phyloP scores from a whole-genome alignment of 2,797 vertebrate species.

The Sparus aurata region DNA sequence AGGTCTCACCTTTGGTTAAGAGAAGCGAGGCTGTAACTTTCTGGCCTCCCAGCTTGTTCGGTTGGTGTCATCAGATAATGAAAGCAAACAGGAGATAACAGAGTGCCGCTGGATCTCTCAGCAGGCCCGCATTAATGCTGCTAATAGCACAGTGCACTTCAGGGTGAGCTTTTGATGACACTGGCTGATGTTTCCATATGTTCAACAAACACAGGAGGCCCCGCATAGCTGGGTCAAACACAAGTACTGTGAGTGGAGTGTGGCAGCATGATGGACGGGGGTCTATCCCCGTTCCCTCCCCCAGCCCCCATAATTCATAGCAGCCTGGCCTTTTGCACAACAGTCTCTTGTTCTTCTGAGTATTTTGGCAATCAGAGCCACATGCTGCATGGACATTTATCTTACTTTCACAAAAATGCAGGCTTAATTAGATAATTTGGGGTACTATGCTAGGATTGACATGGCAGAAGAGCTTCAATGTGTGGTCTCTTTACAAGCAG shows the following conservation, averaged over 20 bases:
- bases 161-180: constrained; percentile 72
- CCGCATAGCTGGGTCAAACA: constrained; percentile 45
- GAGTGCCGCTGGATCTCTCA: constrained; percentile 73
- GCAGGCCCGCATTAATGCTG: constrained; percentile 74
- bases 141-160: constrained; percentile 77
- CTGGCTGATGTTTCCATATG: constrained; percentile 77
- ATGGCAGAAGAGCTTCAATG: constrained; percentile 61
- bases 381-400: constrained; percentile 79
- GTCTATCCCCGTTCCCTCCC: constrained; percentile 57
- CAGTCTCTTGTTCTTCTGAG: constrained; percentile 81
- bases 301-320: constrained; percentile 62
- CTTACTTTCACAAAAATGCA: constrained; percentile 78
- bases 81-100: constrained; percentile 81
- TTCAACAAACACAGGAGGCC: constrained; percentile 81
- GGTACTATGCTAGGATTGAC: constrained; percentile 54
- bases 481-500: constrained; percentile 58
- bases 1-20: constrained; percentile 33
- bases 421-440: constrained; percentile 83
- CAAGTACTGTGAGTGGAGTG: constrained; percentile 34
- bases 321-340: constrained; percentile 71
- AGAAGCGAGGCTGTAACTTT: constrained; percentile 33
- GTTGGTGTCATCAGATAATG: constrained; percentile 77
- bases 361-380: constrained; percentile 84
- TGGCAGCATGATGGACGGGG: constrained; percentile 68
- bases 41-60: constrained; percentile 50